phyloP scores from a whole-genome alignment of 2,113 vertebrate genomes.

The Tyto alba region DNA sequence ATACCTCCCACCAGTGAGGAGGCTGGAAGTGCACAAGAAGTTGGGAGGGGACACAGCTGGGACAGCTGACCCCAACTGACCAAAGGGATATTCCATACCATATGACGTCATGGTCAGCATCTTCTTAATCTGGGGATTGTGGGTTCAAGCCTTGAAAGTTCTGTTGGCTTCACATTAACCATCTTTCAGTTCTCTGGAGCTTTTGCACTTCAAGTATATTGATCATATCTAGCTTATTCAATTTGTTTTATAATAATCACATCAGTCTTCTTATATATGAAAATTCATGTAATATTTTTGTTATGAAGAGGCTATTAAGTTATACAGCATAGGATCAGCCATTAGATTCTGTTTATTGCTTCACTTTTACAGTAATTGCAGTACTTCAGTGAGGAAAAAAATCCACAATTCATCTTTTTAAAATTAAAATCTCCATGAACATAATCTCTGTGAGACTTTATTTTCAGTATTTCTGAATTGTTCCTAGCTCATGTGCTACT shows the following conservation, averaged over 20 bases:
- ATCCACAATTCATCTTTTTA: neutral
- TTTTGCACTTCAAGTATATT: neutral
- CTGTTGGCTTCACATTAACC: neutral
- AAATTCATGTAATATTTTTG: neutral
- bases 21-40: too few relatives aligned
- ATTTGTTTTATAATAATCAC: neutral
- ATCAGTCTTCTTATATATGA: neutral
- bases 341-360: neutral
- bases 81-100: too few relatives aligned
- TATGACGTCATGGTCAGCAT: too few relatives aligned
- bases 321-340: neutral
- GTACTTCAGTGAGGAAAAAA: neutral
- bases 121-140: too few relatives aligned
- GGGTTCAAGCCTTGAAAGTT: neutral
- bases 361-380: neutral
- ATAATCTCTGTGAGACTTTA: neutral
- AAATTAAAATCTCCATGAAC: neutral
- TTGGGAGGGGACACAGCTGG: too few relatives aligned
- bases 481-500: neutral
- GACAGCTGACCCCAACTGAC: too few relatives aligned
- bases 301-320: neutral
- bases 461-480: neutral
- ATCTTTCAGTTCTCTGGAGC: neutral
- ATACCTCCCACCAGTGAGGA: too few relatives aligned
- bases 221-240: neutral